Base-by-base conservation (phyloP, 2,113 vertebrate species). In the Lagopus muta region DNA sequence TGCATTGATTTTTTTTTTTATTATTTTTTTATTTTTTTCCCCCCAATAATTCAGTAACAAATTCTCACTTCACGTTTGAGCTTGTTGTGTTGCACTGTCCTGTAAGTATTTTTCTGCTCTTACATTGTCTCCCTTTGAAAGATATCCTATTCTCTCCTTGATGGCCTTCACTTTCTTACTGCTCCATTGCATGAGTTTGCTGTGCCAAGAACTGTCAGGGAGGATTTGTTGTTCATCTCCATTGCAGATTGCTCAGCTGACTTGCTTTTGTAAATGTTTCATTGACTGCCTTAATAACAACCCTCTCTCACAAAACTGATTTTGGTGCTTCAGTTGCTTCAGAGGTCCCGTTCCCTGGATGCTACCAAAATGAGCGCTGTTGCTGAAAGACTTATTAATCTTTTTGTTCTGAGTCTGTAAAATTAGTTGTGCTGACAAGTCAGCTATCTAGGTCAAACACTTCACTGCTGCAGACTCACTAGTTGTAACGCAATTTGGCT, bases 381-480 rank as follows among this genome's bases (percentile, higher is more conserved):
- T 67, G 28, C 47, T 28, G 48, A 66, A 92, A 81, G 86, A 20
- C 38, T 76, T 47, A 54, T 30, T 70, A 79, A 82, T 92, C 71
- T 42, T n/a, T 71, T 89, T 92, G 40, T 83, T 89, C n/a, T 10
- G 34, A 83, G 30, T 25, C 28, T 65, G 69, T 52, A 52, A 71
- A 54, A 50, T 50, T 79, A 42, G 36, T 71, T 64, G 57, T 79
- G 47, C 66, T 75, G 40, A 55, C 22, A 72, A 67, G 74, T 34
- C 88, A 75, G 62, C 64, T 92, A 91, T 88, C 57, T 92, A 96
- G 95, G 91, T 94, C 87, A 91, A 79, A 78, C 36, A 13, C 57
- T 93, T 95, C 32, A 19, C 30, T 94, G 76, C 88, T 92, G 86
- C 40, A 74, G 42, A 86, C 91, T 86, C 54, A 75, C 73, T 72